A percentile compares a stretch with the other conserved stretches of the same genome.
phyloP scores from a whole-genome alignment of 2,888 invertebrate genomes.

The Ernsta delagoae region DNA sequence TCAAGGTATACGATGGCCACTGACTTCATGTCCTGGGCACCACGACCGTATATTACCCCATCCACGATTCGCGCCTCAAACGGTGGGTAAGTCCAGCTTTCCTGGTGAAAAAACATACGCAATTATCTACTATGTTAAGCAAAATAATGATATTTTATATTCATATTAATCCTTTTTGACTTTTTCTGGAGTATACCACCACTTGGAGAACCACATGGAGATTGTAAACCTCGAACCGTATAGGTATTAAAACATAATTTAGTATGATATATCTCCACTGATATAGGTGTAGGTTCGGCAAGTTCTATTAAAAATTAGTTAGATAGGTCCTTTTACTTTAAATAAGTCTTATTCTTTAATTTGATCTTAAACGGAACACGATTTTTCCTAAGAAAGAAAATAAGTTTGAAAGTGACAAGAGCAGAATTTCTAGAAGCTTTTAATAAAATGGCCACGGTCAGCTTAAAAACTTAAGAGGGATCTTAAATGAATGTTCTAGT shows the following conservation, averaged over 20 bases:
- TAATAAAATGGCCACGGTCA: background rate
- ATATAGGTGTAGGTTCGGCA: too few relatives aligned
- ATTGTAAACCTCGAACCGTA: too few relatives aligned
- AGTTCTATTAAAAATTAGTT: background rate
- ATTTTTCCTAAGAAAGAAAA: background rate
- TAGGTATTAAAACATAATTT: too few relatives aligned
- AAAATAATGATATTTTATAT: too few relatives aligned
- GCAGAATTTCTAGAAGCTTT: conserved; percentile 4
- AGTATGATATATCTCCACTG: too few relatives aligned
- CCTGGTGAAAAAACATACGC: conserved; percentile 82
- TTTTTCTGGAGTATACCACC: too few relatives aligned
- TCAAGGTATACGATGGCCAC: conserved; percentile 90
- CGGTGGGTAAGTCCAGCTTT: conserved; percentile 95
- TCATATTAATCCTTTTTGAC: too few relatives aligned
- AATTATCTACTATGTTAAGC: too few relatives aligned
- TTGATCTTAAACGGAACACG: background rate
- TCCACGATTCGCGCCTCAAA: conserved; percentile 93
- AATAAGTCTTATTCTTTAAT: background rate
- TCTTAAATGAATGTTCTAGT: background rate
- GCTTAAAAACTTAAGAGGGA: background rate
- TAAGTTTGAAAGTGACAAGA: background rate
- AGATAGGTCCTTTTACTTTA: background rate
- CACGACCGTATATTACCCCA: conserved; percentile 94
- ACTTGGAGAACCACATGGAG: too few relatives aligned
- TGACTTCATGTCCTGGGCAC: conserved; percentile 94